Evolutionary conservation across 2,113 vertebrate genomes (phyloP), one percentile per base, ranked within the genome.

Genomic region (Phalacrocorax brasilianus): DNA sequence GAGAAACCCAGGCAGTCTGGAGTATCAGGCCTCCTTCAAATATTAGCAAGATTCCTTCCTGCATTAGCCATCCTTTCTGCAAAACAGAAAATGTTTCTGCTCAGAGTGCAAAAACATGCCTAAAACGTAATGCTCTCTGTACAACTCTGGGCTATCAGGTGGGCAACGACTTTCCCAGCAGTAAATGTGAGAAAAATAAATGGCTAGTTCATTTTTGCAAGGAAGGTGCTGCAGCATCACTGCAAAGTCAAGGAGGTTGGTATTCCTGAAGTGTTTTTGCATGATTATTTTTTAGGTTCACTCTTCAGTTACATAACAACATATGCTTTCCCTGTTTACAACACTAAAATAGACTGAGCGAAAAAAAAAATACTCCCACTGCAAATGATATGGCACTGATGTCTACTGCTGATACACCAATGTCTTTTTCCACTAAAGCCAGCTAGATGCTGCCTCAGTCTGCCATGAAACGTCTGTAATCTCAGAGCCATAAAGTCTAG

Each of bases 281-380:
- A 11, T 16, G 35, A 5, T 42, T 85, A n/a, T 82, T 91, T 89
- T 92, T 81, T 30, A 63, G 52, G 45, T 74, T 89, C 38, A 12
- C 56, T 85, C 33, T 52, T 79, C 26, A 45, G 58, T 89, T 96
- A 38, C 53, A 62, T 82, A 96, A 91, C 73, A 92, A 59, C 95
- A 93, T 82, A 89, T 66, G 81, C 24, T 92, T 96, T 91, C 77
- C 71, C 76, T 89, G 21, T 96, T 86, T 93, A 62, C 40, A 70
- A 27, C 4, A 23, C 62, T 91, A 79, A 92, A 92, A 85, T 58
- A 95, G 91, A 53, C 18, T 0, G 2, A 79, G 73, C 47, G 47
- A 72, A 83, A 58, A 75, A 79, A 58, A 62, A 73, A 19, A 27
- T 27, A 52, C 73, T 95, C 62, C 86, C 61, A 82, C 91, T 70